phyloP scores from a whole-genome alignment of 1,140 invertebrate genomes.

The Brachionus asplanchnoidis region DNA sequence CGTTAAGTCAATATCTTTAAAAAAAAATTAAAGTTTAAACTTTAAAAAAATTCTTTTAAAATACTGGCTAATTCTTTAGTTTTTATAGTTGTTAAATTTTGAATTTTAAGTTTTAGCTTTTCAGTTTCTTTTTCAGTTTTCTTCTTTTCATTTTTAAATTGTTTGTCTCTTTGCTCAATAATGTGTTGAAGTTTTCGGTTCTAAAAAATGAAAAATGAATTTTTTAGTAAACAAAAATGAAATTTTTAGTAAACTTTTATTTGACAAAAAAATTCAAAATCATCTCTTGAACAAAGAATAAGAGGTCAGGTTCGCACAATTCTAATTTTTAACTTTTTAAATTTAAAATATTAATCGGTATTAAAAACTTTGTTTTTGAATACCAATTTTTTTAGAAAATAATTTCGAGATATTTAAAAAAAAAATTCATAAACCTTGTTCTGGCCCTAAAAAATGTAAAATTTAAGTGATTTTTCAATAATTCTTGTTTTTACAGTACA shows the following conservation, averaged over 20 bases:
- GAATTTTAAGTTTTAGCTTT: constrained; percentile 14
- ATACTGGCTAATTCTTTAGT: constrained; percentile 1
- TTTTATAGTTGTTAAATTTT: constrained; percentile 5
- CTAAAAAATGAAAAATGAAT: not conserved
- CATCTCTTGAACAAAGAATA: too few relatives aligned
- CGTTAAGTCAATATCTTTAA: not conserved
- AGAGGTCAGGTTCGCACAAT: too few relatives aligned
- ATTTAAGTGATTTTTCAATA: too few relatives aligned
- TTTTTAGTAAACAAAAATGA: too few relatives aligned
- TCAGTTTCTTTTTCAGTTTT: constrained; percentile 24
- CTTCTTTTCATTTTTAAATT: constrained; percentile 24
- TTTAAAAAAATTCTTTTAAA: not conserved
- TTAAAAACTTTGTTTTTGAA: too few relatives aligned
- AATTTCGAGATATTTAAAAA: too few relatives aligned
- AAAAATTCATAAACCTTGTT: too few relatives aligned
- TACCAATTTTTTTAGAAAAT: not conserved
- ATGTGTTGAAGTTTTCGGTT: not conserved
- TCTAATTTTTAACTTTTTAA: too few relatives aligned
- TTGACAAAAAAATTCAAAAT: too few relatives aligned
- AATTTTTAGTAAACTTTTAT: not conserved
- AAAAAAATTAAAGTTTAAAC: not conserved
- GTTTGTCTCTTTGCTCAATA: constrained; percentile 23
- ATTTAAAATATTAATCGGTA: too few relatives aligned
- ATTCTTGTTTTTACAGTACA: too few relatives aligned
- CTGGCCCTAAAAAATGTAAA: too few relatives aligned